Percentiles rank a stretch among this genome's conserved stretches.
phyloP scores from a whole-genome alignment of 2,888 invertebrate genomes.

The Himalopsyche kuldschensis region DNA sequence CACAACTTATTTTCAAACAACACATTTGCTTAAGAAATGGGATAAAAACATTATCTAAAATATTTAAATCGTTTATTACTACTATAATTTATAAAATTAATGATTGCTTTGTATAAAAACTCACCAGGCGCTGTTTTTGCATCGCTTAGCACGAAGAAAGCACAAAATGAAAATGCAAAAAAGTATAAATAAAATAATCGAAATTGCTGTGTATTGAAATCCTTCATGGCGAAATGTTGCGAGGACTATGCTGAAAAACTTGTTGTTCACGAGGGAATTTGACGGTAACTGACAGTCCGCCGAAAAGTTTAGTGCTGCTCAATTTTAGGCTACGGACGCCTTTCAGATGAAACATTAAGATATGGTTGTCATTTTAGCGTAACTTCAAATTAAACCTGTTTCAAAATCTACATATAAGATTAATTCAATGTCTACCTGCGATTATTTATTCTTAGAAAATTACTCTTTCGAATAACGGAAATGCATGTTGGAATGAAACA shows the following conservation, averaged over 20 bases:
- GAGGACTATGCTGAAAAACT: neutral
- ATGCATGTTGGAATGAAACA: neutral
- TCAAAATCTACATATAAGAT: neutral
- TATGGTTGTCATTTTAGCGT: conserved; percentile 5
- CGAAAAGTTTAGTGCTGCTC: neutral
- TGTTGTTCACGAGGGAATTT: conserved; percentile 5
- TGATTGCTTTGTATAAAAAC: conserved; percentile 1
- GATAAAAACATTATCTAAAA: too few relatives aligned
- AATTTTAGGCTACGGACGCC: neutral
- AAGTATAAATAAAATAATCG: neutral
- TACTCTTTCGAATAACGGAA: neutral
- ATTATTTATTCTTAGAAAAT: neutral
- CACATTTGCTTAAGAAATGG: too few relatives aligned
- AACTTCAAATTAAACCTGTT: conserved; percentile 19
- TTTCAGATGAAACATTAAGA: neutral
- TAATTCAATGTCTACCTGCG: neutral
- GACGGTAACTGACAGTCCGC: conserved; percentile 3
- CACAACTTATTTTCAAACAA: too few relatives aligned
- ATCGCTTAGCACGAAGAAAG: neutral
- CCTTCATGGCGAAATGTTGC: neutral
- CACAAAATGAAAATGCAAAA: neutral
- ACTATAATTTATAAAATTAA: too few relatives aligned
- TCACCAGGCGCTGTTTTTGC: conserved; percentile 36
- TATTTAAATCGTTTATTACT: too few relatives aligned
- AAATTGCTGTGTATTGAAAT: neutral